Conservation (phyloP, 2,113 vertebrate species). For the Perca schrenkii region DNA sequence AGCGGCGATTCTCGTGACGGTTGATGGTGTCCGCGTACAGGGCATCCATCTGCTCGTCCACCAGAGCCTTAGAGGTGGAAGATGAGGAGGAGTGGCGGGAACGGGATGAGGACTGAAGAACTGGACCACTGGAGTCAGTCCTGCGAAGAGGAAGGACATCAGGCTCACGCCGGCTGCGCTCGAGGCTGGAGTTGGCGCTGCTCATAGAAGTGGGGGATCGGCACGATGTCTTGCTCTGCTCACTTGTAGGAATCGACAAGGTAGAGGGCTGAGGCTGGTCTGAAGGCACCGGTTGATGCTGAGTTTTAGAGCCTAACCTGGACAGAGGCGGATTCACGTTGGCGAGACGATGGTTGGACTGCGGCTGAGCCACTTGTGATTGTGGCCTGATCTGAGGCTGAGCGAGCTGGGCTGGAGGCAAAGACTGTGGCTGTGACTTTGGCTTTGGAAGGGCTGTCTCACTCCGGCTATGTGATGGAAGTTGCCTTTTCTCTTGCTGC, state of each 20-base stretch:
- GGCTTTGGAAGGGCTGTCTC: constrained; percentile 44
- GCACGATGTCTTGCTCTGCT: constrained; percentile 53
- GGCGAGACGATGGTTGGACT: constrained; percentile 68
- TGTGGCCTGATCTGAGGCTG: constrained; percentile 63
- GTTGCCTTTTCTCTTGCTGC: constrained; percentile 43
- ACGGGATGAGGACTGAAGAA: constrained; percentile 83
- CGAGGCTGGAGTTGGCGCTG: constrained; percentile 78
- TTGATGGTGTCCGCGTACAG: constrained; percentile 93
- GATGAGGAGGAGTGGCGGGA: constrained; percentile 88
- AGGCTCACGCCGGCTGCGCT: constrained; percentile 84
- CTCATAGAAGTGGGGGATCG: constrained; percentile 73
- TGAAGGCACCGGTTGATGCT: constrained; percentile 38
- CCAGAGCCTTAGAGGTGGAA: constrained; percentile 83
- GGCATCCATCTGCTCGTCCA: constrained; percentile 90
- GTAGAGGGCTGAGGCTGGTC: constrained; percentile 76
- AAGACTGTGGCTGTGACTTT: constrained; percentile 50
- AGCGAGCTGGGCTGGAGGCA: constrained; percentile 49
- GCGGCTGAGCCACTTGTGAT: constrained; percentile 52
- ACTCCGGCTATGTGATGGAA: constrained; percentile 30
- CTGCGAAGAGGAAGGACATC: constrained; percentile 92
- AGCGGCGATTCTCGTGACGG: constrained; percentile 94
- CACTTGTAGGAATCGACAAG: constrained; percentile 52
- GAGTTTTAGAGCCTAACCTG: constrained; percentile 39
- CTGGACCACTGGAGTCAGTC: constrained; percentile 88
- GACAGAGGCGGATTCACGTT: constrained; percentile 50